Evolutionary conservation across 1,140 invertebrate genomes (phyloP), one percentile per base, ranked within the genome.

Genomic region (Psix sp.): DNA sequence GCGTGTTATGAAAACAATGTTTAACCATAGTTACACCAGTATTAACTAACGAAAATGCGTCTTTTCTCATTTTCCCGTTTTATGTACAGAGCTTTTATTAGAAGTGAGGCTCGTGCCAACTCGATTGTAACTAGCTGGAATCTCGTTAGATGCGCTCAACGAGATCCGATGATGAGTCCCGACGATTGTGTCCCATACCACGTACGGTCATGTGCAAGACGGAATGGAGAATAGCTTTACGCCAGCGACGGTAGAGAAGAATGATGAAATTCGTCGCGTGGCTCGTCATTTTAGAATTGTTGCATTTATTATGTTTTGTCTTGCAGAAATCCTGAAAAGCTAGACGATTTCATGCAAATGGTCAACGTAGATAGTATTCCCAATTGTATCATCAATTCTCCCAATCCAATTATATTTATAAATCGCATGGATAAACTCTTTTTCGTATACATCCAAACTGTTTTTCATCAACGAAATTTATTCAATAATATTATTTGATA

Each of bases 91-190:
- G 56, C 62, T 76, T 76, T 76, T 76, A 76, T 72, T 72, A 72
- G 67, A 72, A 72, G 54, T 46, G 29, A 57, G 67, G 63, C 67
- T 76, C 74, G 74, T 76, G 74, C 67, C 74, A 76, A 76, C 51
- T 59, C 67, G 67, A 72, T 76, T 72, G 74, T 76, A 72, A 72
- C 67, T 72, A 51, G 49, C 57, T 76, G 62, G 74, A 76, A 76
- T 71, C 67, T 76, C 63, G 74, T 76, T 76, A 76, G 63, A 68
- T 49, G 74, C 68, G 63, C 65, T 68, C 57, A 46, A 68, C 67
- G 74, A 73, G 74, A 76, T n/a, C n/a, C 67, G 74, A 68, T 72
- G 73, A 76, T 76, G 63, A 76, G 74, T 67, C 68, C 33, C 63
- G 74, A 66, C 67, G 63, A 72, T 76, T 76, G 74, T 73, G 65